These are phyloP conservation scores for Heliconius eleuchia DNA, from an alignment of 1,140 invertebrate genomes.

Conservation along the genomic window DNA sequence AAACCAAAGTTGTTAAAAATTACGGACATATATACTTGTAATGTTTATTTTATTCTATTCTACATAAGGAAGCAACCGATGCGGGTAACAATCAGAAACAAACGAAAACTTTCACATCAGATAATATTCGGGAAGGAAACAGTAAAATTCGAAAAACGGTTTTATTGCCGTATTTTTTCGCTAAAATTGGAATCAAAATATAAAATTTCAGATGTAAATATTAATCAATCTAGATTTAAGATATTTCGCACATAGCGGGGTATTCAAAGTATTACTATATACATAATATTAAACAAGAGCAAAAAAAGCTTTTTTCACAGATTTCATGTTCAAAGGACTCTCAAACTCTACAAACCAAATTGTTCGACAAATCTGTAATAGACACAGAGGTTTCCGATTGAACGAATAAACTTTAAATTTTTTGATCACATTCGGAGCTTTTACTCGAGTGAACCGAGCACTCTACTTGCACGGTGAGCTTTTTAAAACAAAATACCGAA, in stretches of 20 bases:
- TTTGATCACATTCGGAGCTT: constrained; percentile 7
- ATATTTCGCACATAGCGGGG: too few relatives aligned
- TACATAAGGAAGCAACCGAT: neutral
- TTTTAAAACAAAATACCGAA: constrained; percentile 8
- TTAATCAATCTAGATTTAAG: too few relatives aligned
- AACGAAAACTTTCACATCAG: neutral
- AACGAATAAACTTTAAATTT: constrained; percentile 7
- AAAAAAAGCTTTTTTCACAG: neutral
- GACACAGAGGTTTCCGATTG: constrained; percentile 6
- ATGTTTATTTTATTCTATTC: neutral
- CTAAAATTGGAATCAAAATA: neutral
- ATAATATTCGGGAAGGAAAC: constrained; percentile 1
- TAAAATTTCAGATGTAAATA: too few relatives aligned
- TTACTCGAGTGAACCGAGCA: neutral
- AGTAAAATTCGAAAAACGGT: neutral
- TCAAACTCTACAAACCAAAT: neutral
- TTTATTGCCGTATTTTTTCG: neutral
- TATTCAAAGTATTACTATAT: neutral
- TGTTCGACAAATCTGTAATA: neutral
- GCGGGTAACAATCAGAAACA: neutral
- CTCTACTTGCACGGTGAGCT: neutral
- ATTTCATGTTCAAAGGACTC: neutral
- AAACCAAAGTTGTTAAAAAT: too few relatives aligned
- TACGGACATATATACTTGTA: neutral
- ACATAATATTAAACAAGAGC: neutral